phyloP scores from a whole-genome alignment of 2,797 vertebrate genomes.

The Rachycentron canadum region DNA sequence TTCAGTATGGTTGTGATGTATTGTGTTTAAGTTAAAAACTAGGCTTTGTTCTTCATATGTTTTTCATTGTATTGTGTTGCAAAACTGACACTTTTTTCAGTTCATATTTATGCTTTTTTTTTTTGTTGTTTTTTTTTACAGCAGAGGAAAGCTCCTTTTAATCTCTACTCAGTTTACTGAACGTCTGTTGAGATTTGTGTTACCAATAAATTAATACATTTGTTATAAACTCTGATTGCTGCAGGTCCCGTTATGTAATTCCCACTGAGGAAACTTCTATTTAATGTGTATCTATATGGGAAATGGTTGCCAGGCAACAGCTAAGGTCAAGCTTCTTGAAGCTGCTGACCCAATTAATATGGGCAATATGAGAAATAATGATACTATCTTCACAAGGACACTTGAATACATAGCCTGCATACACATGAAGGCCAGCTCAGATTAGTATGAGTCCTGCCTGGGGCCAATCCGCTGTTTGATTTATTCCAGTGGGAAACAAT shows the following conservation, averaged over 20 bases:
- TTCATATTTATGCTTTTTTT: constrained; percentile 20
- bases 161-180: constrained; percentile 59
- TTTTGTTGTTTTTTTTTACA: constrained; percentile 36
- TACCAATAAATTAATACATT: constrained; percentile 74
- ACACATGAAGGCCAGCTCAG: constrained; percentile 53
- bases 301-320: constrained; percentile 83
- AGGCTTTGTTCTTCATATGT: constrained; percentile 28
- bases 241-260: constrained; percentile 41
- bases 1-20: constrained; percentile 54
- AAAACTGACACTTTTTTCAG: constrained; percentile 41
- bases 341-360: constrained; percentile 83
- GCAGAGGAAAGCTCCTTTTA: constrained; percentile 34
- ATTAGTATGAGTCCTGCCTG: constrained; percentile 54
- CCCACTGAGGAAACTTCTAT: constrained; percentile 45
- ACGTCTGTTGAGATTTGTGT: constrained; percentile 62
- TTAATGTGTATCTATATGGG: constrained; percentile 65
- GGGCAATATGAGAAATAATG: constrained; percentile 78
- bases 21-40: constrained; percentile 53
- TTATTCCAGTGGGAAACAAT: constrained; percentile 61
- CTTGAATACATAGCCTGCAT: constrained; percentile 60
- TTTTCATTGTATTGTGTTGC: constrained; percentile 50
- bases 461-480: constrained; percentile 54
- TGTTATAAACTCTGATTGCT: constrained; percentile 39
- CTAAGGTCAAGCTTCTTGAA: constrained; percentile 73
- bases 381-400: constrained; percentile 74